Percentiles rank a stretch among this genome's conserved stretches.
phyloP scores from a whole-genome alignment of 2,113 vertebrate species.

The Alethe castanea region DNA sequence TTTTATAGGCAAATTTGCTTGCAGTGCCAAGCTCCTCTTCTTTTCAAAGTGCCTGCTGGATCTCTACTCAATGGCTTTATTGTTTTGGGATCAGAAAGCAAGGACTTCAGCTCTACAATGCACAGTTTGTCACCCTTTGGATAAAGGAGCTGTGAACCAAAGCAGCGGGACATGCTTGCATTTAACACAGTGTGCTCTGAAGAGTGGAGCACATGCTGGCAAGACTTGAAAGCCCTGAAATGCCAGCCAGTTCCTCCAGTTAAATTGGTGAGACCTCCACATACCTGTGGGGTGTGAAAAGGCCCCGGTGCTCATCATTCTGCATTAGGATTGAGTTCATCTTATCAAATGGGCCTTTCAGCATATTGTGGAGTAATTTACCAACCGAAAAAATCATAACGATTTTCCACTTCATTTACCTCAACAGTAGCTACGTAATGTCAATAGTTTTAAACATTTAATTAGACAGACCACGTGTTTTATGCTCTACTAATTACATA shows the following conservation, averaged over 20 bases:
- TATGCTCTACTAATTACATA: constrained; percentile 73
- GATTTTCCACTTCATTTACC: constrained; percentile 67
- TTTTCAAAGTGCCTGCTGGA: not conserved
- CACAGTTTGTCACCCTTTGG: constrained; percentile 7
- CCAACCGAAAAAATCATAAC: constrained; percentile 57
- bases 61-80: constrained; percentile 6
- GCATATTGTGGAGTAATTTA: constrained; percentile 55
- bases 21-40: not conserved
- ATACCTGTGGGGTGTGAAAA: constrained; percentile 61
- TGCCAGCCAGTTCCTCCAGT: not conserved
- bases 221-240: constrained; percentile 23
- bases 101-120: not conserved
- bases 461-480: constrained; percentile 68
- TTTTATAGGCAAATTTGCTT: not conserved
- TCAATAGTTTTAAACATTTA: constrained; percentile 70
- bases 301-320: constrained; percentile 45
- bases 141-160: not conserved
- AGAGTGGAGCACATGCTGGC: not conserved
- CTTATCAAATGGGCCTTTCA: constrained; percentile 67
- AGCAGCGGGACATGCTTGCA: not conserved
- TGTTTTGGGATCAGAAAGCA: constrained; percentile 8
- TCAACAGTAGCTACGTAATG: constrained; percentile 70
- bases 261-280: constrained; percentile 4
- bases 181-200: not conserved
- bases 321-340: constrained; percentile 61